Conservation (phyloP, 2,797 vertebrate species). For the Melanogrammus aeglefinus region DNA sequence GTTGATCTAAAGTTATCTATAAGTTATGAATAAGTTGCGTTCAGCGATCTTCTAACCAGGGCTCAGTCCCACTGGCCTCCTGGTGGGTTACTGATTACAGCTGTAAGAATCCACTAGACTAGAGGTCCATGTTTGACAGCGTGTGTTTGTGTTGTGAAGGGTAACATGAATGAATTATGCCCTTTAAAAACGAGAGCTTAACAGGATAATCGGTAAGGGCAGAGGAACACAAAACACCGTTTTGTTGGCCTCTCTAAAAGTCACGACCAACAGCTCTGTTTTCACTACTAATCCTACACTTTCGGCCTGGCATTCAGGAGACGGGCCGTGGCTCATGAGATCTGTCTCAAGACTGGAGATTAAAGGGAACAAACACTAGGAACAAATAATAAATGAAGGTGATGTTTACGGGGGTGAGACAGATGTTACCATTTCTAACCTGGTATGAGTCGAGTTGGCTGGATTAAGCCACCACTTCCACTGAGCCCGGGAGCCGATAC, state of each 20-base stretch:
- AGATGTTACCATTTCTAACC: neutral
- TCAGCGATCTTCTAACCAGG: neutral
- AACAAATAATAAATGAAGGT: neutral
- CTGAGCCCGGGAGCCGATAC: constrained; percentile 31
- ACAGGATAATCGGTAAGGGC: neutral
- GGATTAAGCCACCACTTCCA: constrained; percentile 27
- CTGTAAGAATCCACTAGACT: neutral
- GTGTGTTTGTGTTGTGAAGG: neutral
- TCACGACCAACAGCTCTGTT: neutral
- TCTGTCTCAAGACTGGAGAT: neutral
- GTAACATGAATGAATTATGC: neutral
- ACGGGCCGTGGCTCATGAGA: neutral
- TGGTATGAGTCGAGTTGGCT: neutral
- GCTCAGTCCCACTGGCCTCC: neutral
- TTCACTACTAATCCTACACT: neutral
- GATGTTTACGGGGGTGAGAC: neutral
- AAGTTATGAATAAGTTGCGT: neutral
- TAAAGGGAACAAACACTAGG: neutral
- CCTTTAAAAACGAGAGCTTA: neutral
- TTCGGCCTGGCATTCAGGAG: neutral
- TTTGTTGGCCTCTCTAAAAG: neutral
- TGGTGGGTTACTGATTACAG: neutral
- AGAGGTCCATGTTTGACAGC: neutral
- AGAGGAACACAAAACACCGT: neutral
- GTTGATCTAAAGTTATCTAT: neutral